phyloP scores from a whole-genome alignment of 2,888 invertebrate genomes.

The Macrosoma leucophasiata region DNA sequence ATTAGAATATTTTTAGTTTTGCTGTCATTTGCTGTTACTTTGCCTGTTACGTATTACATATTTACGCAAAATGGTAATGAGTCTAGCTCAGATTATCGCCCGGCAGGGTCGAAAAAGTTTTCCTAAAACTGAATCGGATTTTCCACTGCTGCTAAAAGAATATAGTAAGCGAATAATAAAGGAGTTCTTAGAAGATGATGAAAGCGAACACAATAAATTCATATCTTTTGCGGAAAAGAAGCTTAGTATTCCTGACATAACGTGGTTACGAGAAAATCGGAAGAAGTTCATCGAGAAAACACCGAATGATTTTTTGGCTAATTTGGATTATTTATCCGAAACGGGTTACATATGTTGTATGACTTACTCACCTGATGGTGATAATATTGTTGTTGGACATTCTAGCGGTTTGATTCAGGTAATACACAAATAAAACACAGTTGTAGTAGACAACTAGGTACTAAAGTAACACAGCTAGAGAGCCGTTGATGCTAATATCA shows the following conservation, averaged over 20 bases:
- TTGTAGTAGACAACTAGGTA: too few relatives aligned
- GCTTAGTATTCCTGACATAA: conserved; percentile 27
- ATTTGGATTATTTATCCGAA: conserved; percentile 40
- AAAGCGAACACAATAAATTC: conserved; percentile 31
- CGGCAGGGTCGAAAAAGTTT: too few relatives aligned
- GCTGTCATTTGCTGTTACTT: too few relatives aligned
- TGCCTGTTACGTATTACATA: too few relatives aligned
- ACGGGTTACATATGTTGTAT: conserved; percentile 50
- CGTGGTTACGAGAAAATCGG: conserved; percentile 48
- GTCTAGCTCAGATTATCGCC: conserved; percentile 32
- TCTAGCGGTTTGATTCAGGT: conserved; percentile 75
- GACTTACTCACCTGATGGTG: conserved; percentile 56
- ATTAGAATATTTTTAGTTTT: too few relatives aligned
- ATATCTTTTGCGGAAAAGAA: conserved; percentile 44
- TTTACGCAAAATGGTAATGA: conserved; percentile 35
- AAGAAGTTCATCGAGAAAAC: conserved; percentile 47
- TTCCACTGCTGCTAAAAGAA: conserved; percentile 42
- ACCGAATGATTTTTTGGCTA: conserved; percentile 36
- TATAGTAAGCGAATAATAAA: conserved; percentile 46
- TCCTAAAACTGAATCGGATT: conserved; percentile 41
- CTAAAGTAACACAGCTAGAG: too few relatives aligned
- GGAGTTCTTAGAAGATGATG: conserved; percentile 39
- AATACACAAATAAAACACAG: too few relatives aligned
- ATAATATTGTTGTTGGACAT: conserved; percentile 59
- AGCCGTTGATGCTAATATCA: too few relatives aligned